phyloP scores from a whole-genome alignment of 2,888 invertebrate genomes.

The Hecatera dysodea region DNA sequence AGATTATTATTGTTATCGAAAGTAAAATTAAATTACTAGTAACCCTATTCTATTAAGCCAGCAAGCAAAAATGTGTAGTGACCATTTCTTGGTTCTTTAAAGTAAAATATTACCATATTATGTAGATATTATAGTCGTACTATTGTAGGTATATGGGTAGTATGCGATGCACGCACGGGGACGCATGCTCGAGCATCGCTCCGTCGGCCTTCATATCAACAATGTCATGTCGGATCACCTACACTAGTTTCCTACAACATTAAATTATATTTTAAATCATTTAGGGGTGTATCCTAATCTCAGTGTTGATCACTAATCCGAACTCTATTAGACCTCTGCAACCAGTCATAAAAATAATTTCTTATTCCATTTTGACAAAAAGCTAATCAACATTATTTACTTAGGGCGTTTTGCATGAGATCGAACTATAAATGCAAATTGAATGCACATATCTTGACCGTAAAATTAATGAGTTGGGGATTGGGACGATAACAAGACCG shows the following conservation, averaged over 20 bases:
- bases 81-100: conserved; percentile 36
- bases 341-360: conserved; percentile 21
- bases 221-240: conserved; percentile 69
- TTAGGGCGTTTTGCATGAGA: conserved; percentile 20
- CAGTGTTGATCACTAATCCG: not conserved
- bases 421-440: conserved; percentile 39
- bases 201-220: conserved; percentile 75
- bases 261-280: not conserved
- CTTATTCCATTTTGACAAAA: conserved; percentile 33
- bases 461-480: conserved; percentile 61
- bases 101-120: conserved; percentile 53
- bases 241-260: conserved; percentile 66
- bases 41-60: conserved; percentile 24
- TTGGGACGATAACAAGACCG: conserved; percentile 67
- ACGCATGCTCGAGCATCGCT: conserved; percentile 70
- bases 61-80: conserved; percentile 35
- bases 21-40: not conserved
- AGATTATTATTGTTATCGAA: conserved; percentile 24
- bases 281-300: not conserved
- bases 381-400: conserved; percentile 50
- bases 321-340: conserved; percentile 24
- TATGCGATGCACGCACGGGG: conserved; percentile 75
- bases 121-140: conserved; percentile 36
- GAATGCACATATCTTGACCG: conserved; percentile 51
- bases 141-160: conserved; percentile 39